Evolutionary conservation across 2,797 vertebrate species (phyloP).

Genomic region (Sphenodon punctatus): DNA sequence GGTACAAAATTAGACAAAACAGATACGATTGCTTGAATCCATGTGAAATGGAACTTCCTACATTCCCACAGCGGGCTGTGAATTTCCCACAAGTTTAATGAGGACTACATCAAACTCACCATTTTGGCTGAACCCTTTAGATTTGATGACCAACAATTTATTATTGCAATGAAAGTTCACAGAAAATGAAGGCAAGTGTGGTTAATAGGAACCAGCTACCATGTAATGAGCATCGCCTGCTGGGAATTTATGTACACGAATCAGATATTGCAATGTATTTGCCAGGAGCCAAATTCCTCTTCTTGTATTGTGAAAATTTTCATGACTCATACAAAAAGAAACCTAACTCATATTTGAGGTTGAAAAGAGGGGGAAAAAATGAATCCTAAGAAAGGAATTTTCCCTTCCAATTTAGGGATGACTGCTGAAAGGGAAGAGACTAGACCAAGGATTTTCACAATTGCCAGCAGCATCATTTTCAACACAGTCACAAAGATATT

Average conservation of each 20-base stretch:
- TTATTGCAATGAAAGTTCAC: constrained; percentile 43
- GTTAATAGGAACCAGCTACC: constrained; percentile 42
- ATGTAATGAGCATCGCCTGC: accelerated
- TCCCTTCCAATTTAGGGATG: not conserved
- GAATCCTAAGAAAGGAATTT: not conserved
- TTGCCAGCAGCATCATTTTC: not conserved
- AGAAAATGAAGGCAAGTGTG: not conserved
- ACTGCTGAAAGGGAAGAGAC: not conserved
- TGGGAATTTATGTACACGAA: not conserved
- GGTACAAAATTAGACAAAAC: not conserved
- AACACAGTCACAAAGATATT: constrained; percentile 6
- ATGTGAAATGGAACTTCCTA: not conserved
- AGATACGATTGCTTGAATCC: not conserved
- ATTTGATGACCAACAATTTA: constrained; percentile 37
- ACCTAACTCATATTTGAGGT: not conserved
- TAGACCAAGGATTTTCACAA: not conserved
- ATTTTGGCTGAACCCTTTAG: constrained; percentile 28
- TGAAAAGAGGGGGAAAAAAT: not conserved
- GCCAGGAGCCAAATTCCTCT: constrained; percentile 8
- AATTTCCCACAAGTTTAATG: constrained; percentile 29
- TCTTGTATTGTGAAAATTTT: not conserved
- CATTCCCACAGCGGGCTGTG: constrained; percentile 27
- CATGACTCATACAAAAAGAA: not conserved
- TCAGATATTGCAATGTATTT: constrained; percentile 34
- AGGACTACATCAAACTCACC: not conserved